Base-by-base conservation (phyloP, 2,888 invertebrate genomes). In the Eupeodes luniger region DNA sequence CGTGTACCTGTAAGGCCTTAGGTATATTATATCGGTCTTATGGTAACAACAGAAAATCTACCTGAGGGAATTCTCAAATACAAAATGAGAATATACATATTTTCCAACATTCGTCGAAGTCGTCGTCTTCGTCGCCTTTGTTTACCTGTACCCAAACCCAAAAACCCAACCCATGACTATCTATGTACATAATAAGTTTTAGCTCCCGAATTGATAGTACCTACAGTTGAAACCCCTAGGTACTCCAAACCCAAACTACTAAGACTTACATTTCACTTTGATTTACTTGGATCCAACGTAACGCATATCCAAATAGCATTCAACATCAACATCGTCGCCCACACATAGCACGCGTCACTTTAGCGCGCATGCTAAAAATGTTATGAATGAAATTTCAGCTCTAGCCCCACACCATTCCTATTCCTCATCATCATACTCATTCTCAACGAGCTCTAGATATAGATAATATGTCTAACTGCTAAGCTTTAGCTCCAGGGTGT, bases 301-400 rank as follows among this genome's bases (percentile, higher is more conserved):
- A 51, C 51, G 55, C 61, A 53, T 49, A 61, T 59, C 12, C 5
- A 51, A 67, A 72, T 7, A 34, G n/a, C 34, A 53, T 70, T 70
- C 69, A 69, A 59, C 27, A 27, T 2, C 34, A 27, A 59, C 27
- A 27, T 2, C 34, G 16, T 77, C 76, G 76, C 87, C 76, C 83
- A 72, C 83, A 72, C 79, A 72, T 49, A 59, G 14, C 66, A 44
- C 53, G 53, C 40, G 47, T n/a, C 11, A n/a, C 12, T 59, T 59
- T 75, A 81, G 78, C 85, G 88, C 84, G 88, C 88, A 88, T 88
- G 88, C 47, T 70, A 77, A 74, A 75, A 85, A 62, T 78, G 9
- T 78, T 69, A 88, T 88, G 88, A 88, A 88, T 88, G 84, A 88
- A 88, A 77, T 80, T 70, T 67, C 70, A 72, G 47, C 61, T 53